A percentile compares a stretch with the other conserved stretches of the same genome.
These are phyloP conservation scores for Plestiodon gilberti DNA, from an alignment of 2,113 vertebrate genomes.

Conservation along the genomic window DNA sequence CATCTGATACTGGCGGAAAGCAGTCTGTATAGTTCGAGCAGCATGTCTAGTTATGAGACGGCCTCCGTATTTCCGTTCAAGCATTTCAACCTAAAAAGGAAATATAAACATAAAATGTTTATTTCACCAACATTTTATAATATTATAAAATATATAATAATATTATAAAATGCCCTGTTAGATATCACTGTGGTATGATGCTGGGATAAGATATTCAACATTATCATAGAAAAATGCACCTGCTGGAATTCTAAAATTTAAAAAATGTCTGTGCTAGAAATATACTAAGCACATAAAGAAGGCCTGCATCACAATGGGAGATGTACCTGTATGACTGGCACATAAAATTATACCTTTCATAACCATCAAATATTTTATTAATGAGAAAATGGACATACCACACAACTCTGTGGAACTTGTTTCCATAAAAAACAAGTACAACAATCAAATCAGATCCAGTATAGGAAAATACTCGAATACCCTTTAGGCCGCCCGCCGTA, in stretches of 20 bases:
- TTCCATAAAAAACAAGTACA: neutral
- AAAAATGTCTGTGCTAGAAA: neutral
- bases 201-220: neutral
- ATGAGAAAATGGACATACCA: neutral
- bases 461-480: too few relatives aligned
- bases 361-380: neutral
- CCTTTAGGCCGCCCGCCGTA: too few relatives aligned
- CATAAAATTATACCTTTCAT: neutral
- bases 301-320: neutral
- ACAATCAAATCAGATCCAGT: neutral
- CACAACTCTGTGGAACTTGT: neutral
- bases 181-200: too few relatives aligned
- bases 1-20: slow-evolving; percentile 99
- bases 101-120: neutral
- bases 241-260: neutral
- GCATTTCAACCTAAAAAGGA: slow-evolving; percentile 92
- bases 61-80: slow-evolving; percentile 98
- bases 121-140: too few relatives aligned
- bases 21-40: slow-evolving; percentile 96
- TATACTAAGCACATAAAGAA: neutral
- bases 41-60: slow-evolving; percentile 98
- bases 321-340: neutral
- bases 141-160: neutral
- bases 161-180: neutral
- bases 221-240: fast-evolving